Percentiles rank a stretch among this genome's conserved stretches.
Conservation (phyloP, 1,140 invertebrate genomes). For the Fopius arisanus region DNA sequence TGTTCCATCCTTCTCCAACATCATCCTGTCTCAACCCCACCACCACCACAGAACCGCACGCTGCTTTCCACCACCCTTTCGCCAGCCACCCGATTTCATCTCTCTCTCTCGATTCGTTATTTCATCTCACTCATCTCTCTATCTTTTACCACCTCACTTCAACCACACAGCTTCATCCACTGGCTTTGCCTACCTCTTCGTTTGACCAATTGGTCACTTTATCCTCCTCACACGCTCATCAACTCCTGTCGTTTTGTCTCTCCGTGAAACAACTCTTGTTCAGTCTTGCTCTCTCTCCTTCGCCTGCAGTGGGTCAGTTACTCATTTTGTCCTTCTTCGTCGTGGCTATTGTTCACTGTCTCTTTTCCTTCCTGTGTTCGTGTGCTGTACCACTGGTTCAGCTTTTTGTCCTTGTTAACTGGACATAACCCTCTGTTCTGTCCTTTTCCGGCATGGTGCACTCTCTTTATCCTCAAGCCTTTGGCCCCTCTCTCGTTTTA, state of each 20-base stretch:
- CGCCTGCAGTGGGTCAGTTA: slow-evolving; percentile 16
- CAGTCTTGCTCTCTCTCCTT: slow-evolving; percentile 28
- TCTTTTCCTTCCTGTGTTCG: background rate
- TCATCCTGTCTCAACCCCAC: slow-evolving; percentile 42
- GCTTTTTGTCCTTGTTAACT: slow-evolving; percentile 22
- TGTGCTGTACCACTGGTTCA: background rate
- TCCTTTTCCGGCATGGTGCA: slow-evolving; percentile 28
- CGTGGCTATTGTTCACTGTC: background rate
- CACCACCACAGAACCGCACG: slow-evolving; percentile 41
- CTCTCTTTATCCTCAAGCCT: slow-evolving; percentile 34
- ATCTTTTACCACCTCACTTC: slow-evolving; percentile 29
- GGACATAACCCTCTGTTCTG: slow-evolving; percentile 12
- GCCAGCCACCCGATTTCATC: slow-evolving; percentile 29
- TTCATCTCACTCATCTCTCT: slow-evolving; percentile 28
- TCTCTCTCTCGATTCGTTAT: slow-evolving; percentile 26
- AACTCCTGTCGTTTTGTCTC: slow-evolving; percentile 25
- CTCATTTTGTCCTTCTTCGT: background rate
- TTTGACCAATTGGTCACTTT: slow-evolving; percentile 12
- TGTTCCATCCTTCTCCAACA: slow-evolving; percentile 21
- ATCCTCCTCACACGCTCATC: slow-evolving; percentile 9
- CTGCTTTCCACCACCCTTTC: slow-evolving; percentile 39
- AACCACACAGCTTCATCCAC: slow-evolving; percentile 1
- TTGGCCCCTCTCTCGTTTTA: slow-evolving; percentile 6
- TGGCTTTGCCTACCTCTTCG: background rate
- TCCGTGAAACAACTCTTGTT: background rate